These are phyloP conservation scores for Dromas ardeola DNA, from an alignment of 2,113 vertebrate species.

Conservation along the genomic window DNA sequence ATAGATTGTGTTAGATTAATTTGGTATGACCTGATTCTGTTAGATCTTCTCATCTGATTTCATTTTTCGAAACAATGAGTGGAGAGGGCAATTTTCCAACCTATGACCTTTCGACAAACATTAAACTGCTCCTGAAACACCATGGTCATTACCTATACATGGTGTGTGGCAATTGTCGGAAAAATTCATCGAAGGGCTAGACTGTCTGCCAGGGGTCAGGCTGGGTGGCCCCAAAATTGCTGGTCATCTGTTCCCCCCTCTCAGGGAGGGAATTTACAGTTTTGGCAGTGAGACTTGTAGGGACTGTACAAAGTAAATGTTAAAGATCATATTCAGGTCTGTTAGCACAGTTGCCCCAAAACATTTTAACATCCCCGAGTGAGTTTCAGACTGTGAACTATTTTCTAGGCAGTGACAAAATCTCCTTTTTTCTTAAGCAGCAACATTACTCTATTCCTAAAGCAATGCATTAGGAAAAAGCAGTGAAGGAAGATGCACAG, in stretches of 20 bases:
- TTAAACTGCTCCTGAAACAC: neutral
- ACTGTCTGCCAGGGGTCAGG: neutral
- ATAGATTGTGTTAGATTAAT: constrained; percentile 10
- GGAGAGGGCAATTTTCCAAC: constrained; percentile 6
- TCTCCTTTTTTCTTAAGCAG: neutral
- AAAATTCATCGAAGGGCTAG: neutral
- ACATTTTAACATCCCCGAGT: neutral
- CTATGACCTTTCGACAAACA: neutral
- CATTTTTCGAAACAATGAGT: neutral
- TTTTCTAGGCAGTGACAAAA: neutral
- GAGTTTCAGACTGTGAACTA: neutral
- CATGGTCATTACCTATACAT: neutral
- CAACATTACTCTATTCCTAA: neutral
- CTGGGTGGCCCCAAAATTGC: neutral
- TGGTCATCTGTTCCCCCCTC: neutral
- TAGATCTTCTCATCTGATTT: constrained; percentile 46
- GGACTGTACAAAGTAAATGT: accelerated
- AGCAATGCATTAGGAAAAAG: neutral
- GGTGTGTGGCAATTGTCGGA: neutral
- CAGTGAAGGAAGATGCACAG: neutral
- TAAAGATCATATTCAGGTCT: neutral
- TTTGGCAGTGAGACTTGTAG: neutral
- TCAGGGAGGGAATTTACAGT: neutral
- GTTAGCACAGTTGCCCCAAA: neutral
- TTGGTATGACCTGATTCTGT: neutral